Percentiles rank a stretch among this genome's conserved stretches.
These are phyloP conservation scores for Antechinus flavipes DNA, from an alignment of 2,113 vertebrate genomes.

Conservation along the genomic window DNA sequence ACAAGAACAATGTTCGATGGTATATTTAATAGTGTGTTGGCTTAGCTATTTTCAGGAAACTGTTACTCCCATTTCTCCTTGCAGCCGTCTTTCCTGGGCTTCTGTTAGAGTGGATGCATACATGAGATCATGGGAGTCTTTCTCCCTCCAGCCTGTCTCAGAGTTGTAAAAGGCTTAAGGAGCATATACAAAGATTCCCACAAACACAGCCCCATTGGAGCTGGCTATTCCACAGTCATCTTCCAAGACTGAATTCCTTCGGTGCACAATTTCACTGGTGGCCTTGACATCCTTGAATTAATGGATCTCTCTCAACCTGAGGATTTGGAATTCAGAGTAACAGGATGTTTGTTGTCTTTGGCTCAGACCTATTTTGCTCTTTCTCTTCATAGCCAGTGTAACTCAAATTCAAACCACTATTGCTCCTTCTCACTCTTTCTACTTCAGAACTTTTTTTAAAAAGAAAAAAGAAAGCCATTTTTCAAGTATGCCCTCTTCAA, in stretches of 20 bases:
- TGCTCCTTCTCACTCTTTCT: slow-evolving; percentile 23
- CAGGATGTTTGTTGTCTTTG: slow-evolving; percentile 68
- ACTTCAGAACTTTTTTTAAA: slow-evolving; percentile 27
- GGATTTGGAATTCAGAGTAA: slow-evolving; percentile 62
- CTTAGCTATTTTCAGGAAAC: slow-evolving; percentile 78
- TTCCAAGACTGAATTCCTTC: not conserved
- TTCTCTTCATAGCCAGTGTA: slow-evolving; percentile 52
- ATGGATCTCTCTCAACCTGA: slow-evolving; percentile 20
- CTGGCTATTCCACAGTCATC: not conserved
- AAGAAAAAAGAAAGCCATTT: slow-evolving; percentile 1
- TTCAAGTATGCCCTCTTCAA: not conserved
- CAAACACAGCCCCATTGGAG: not conserved
- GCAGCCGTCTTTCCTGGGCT: slow-evolving; percentile 56
- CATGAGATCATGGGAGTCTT: slow-evolving; percentile 13
- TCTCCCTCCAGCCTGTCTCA: not conserved
- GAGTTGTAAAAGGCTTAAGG: slow-evolving; percentile 23
- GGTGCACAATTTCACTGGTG: slow-evolving; percentile 13
- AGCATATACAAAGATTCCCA: accelerated
- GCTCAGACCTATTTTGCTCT: slow-evolving; percentile 54
- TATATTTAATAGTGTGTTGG: slow-evolving; percentile 81
- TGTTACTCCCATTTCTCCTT: slow-evolving; percentile 72
- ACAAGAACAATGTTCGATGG: slow-evolving; percentile 80
- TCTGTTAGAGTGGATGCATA: slow-evolving; percentile 45
- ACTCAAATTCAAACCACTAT: slow-evolving; percentile 49
- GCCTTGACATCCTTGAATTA: slow-evolving; percentile 51